Evolutionary conservation across 2,797 vertebrate genomes (phyloP), one percentile per base, ranked within the genome.

Genomic region (Danio jaintianensis): DNA sequence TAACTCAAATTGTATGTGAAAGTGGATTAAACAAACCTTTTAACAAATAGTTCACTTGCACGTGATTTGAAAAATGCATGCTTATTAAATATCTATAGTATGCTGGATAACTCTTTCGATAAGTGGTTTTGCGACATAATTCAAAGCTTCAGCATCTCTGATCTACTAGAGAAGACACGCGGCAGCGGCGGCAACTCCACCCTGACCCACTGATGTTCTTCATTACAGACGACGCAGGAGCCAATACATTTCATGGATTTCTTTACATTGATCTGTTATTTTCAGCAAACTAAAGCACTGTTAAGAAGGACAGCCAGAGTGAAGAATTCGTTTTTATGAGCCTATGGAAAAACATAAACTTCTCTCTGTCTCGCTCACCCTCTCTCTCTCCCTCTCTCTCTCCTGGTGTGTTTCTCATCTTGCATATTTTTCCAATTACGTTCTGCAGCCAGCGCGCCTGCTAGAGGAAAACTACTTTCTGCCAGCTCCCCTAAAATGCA

Each of bases 141-240:
- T 20, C 22, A 9, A 16, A 48, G 15, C 59, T 73, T 36, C 68
- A 76, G 83, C 80, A 88, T 86, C 80, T 82, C 81, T 80, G 18
- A 63, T 62, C n/a, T 22, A 66, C 40, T 7, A 70, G 29, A 83
- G 74, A 81, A 74, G 84, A 82, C 76, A 83, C 61, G 78, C 75
- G 62, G 82, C 86, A 12, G 45, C 7, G 12, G 45, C 7, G 45
- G 45, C 12, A 61, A 84, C 91, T 92, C 92, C 93, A 92, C 92
- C 91, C 92, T 88, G 36, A 87, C 83, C 45, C 10, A 77, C 59
- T 66, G 75, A 75, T 83, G 81, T 79, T 83, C 81, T 79, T 40
- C 70, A 83, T 79, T 83, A 64, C 45, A 78, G 36, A 59, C n/a
- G 63, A 55, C 11, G 10, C 40, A 48, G 16, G 12, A 50, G 29